Base-by-base conservation (phyloP, 1,140 invertebrate genomes). In the Rhagoletis pomonella region DNA sequence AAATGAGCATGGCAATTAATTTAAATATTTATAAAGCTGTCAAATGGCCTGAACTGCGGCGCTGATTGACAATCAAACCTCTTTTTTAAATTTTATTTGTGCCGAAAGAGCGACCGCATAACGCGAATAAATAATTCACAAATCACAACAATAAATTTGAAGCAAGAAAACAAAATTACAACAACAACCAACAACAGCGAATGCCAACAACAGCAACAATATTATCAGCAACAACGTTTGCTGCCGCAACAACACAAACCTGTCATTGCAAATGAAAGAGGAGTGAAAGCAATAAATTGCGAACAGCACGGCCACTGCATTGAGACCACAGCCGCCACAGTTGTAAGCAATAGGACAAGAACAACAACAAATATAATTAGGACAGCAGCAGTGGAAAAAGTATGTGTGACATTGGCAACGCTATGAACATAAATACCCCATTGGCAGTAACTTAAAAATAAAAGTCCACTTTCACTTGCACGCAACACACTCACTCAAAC, bases 181-280 rank as follows among this genome's bases (percentile, higher is more conserved):
- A 39, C 64, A 39, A 19, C 64, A 39, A n/a, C n/a, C n/a, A n/a
- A 67, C 19, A 9, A 3, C 9, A 81, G 9, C 19, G 19, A 5
- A 42, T n/a, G 14, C 14, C 17, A n/a, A 1, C 12, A 77, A 47
- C 17, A 50, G 1, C 14, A 19, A 47, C 1, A 19, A 1, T 1
- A 77, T 29, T 29, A 29, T 29, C 47, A 77, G 39, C 47, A 77
- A 9, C 17, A 50, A 4, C 17, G 5, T 19, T 50, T 77, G 12
- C 17, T 7, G 7, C 5, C 44, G n/a, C 47, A 19, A 17, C 17
- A 55, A 19, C 4, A 55, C 69, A 55, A 81, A 81, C 19, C 10
- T 81, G 73, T 81, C 73, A 81, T 19, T 55, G 73, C 47, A 81
- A 81, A 81, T 81, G 73, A 81, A 81, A 81, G 73, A 10, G 50